phyloP scores from a whole-genome alignment of 2,888 invertebrate genomes.

The Thereva nobilitata region DNA sequence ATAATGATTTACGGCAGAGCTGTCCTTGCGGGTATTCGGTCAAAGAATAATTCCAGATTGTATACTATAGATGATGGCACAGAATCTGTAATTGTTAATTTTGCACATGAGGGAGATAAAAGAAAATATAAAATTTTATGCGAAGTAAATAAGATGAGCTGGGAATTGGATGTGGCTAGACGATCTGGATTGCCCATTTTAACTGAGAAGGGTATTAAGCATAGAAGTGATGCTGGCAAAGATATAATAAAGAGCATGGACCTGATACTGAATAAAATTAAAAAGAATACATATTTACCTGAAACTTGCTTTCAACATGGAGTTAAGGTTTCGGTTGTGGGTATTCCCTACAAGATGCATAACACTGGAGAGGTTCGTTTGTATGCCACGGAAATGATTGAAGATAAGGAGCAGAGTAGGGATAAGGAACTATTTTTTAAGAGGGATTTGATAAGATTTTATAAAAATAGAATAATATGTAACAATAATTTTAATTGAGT shows the following conservation, averaged over 20 bases:
- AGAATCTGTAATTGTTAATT: constrained; percentile 25
- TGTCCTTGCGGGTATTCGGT: not conserved
- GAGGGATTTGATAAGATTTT: constrained; percentile 26
- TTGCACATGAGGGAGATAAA: constrained; percentile 2
- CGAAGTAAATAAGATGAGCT: not conserved
- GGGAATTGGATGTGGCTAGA: not conserved
- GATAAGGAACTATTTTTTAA: constrained; percentile 39
- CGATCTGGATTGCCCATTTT: not conserved
- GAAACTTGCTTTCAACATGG: constrained; percentile 17
- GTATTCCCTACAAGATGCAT: constrained; percentile 18
- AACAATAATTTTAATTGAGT: no score
- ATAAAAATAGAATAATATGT: not conserved
- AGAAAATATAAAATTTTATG: not conserved
- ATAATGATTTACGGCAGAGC: constrained; percentile 34
- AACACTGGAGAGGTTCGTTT: constrained; percentile 11
- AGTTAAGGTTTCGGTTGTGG: constrained; percentile 31
- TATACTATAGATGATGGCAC: constrained; percentile 38
- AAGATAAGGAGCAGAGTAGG: constrained; percentile 16
- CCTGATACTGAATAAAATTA: constrained; percentile 22
- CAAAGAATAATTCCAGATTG: constrained; percentile 3
- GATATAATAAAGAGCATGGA: constrained; percentile 19
- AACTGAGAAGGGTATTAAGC: not conserved
- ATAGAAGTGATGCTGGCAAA: not conserved
- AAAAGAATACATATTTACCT: constrained; percentile 24
- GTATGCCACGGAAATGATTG: constrained; percentile 35